Base-by-base conservation (phyloP, 1,140 invertebrate species). In the Drosophila tristis region DNA sequence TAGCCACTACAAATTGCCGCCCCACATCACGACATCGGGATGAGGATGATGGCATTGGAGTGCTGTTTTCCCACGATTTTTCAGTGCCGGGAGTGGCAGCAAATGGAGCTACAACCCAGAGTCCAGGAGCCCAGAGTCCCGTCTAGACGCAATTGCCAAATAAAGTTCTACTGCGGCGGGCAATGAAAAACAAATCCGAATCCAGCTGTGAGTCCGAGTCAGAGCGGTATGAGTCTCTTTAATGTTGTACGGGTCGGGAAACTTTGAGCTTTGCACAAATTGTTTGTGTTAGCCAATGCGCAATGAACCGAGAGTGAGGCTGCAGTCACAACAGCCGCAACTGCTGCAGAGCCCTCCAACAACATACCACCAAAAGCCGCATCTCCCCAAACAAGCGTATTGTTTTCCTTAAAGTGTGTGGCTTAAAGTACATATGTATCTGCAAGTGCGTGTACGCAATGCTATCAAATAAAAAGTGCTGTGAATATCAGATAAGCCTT, bases 111-210 rank as follows among this genome's bases (percentile, higher is more conserved):
- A 11, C 25, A 45, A 11, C 20, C 58, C 42, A 29, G 48, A 26
- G 15, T 4, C 54, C 35, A 31, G 31, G 31, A 31, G 8, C 20
- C 65, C 29, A 29, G 43, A 26, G 13, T 4, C 54, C 35, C 44
- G 74, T 77, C 71, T 77, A 77, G 74, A 70, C 74, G 55, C 63
- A 63, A 64, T 72, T 72, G 60, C 20, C 48, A 64, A 75, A 65
- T 72, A 65, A 72, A 66, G 49, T 58, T 74, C 55, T 50, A 70
- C 62, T 65, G 44, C 7, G 68, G 44, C 15, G 35, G 35, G 64
- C 71, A 70, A 64, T 74, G 74, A 77, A 74, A 71, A 48, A 23
- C 20, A 60, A 74, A 64, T 35, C 9, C 43, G 54, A 74, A 51
- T 70, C 59, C 50, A 64, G 59, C 74, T 68, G 70, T 54, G 70